These are phyloP conservation scores for Malurus melanocephalus DNA, from an alignment of 2,113 vertebrate species.

Conservation along the genomic window DNA sequence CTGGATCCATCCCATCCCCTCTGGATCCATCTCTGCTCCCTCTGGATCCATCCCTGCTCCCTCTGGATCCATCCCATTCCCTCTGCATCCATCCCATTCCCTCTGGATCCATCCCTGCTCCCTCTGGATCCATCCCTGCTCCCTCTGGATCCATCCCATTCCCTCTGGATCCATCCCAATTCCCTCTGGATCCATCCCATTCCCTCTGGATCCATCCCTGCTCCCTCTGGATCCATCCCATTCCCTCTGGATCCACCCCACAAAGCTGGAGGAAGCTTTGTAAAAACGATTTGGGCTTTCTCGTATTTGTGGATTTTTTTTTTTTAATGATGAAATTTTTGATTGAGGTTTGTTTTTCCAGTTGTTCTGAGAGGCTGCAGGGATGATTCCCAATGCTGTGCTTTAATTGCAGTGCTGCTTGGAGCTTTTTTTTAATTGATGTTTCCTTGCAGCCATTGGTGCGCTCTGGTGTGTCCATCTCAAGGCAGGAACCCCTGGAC, in stretches of 20 bases:
- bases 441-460: background rate
- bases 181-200: too few relatives aligned
- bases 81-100: background rate
- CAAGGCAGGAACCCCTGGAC: background rate
- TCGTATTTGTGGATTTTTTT: background rate
- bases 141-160: rapidly evolving
- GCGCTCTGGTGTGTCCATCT: background rate
- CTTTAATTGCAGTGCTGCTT: background rate
- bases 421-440: background rate
- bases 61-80: too few relatives aligned
- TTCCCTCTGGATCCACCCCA: too few relatives aligned
- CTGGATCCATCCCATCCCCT: too few relatives aligned
- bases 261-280: background rate
- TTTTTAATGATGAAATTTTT: background rate
- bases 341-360: background rate
- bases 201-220: background rate
- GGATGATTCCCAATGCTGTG: background rate
- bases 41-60: too few relatives aligned
- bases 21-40: too few relatives aligned
- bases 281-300: background rate
- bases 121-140: background rate
- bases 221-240: too few relatives aligned
- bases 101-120: too few relatives aligned
- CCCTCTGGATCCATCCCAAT: too few relatives aligned
- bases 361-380: background rate